Evolutionary conservation across 1,140 invertebrate genomes (phyloP), one percentile per base, ranked within the genome.

Genomic region (Frieseomelitta varia): DNA sequence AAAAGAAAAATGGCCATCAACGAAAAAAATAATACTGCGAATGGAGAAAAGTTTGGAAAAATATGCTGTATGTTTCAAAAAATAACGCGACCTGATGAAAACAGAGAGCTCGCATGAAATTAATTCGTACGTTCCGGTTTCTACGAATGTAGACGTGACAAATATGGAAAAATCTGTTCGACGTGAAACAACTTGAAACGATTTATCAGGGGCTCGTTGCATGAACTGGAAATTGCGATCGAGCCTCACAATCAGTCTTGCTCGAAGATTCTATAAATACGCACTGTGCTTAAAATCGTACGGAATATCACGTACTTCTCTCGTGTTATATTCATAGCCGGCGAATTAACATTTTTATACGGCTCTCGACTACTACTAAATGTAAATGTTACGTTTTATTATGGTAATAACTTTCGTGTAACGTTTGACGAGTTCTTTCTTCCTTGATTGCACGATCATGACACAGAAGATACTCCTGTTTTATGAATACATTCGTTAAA

Each of bases 161-260:
- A 58, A 71, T 58, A 19, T 68, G 77, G 51, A 69, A 79, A 79
- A 79, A 30, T 68, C 8, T 55, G 67, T 24, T 15, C 17, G 39
- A 47, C 10, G 39, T 61, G 30, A 47, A 79, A 71, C 53, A 71
- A 68, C 10, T 30, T 27, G 55, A 14, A 58, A 79, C 78, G 21
- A 79, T 79, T 67, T 24, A 58, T 79, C 78, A 79, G 53, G 19
- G 53, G 14, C 15, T 79, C 67, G 24, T 67, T 78, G 47, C 24
- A 30, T 17, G 51, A 14, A 21, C 24, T 27, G 10, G 11, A 34
- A 71, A 71, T 24, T 34, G 4, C 8, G 63, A 30, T 39, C 30
- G 21, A 10, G 27, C 1, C 71, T 71, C 39, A 47, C 39, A 47
- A 47, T 47, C 21, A 55, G 21, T 58, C 65, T 56, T 17, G 2